These are phyloP conservation scores for Drosophila aff. DNA, from an alignment of 1,140 invertebrate species.

Conservation along the genomic window DNA sequence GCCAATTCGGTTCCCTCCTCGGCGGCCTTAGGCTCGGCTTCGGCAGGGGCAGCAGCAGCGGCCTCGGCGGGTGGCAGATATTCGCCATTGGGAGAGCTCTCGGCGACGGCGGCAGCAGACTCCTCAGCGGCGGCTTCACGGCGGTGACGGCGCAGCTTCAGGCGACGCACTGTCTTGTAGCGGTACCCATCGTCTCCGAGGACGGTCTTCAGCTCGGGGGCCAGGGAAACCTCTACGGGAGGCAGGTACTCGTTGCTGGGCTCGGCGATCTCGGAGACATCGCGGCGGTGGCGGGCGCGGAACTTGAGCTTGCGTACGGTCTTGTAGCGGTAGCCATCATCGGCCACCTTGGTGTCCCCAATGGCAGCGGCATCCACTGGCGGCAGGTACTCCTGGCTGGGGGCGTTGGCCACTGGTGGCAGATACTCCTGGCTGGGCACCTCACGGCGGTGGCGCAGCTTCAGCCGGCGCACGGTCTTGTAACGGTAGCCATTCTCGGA, in stretches of 20 bases:
- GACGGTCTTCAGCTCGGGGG: slow-evolving; percentile 72
- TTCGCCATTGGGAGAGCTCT: slow-evolving; percentile 60
- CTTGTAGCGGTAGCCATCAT: slow-evolving; percentile 73
- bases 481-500: slow-evolving; percentile 70
- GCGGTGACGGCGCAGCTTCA: slow-evolving; percentile 75
- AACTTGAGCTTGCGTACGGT: slow-evolving; percentile 62
- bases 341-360: slow-evolving; percentile 65
- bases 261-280: slow-evolving; percentile 72
- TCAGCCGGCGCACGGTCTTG: slow-evolving; percentile 68
- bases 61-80: slow-evolving; percentile 72
- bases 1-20: slow-evolving; percentile 71
- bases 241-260: slow-evolving; percentile 73
- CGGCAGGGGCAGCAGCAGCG: slow-evolving; percentile 16
- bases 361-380: slow-evolving; percentile 56
- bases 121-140: slow-evolving; percentile 59
- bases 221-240: slow-evolving; percentile 72
- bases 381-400: slow-evolving; percentile 67
- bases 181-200: slow-evolving; percentile 74
- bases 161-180: slow-evolving; percentile 76
- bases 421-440: slow-evolving; percentile 69
- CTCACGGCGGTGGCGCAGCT: slow-evolving; percentile 68
- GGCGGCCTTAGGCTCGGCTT: slow-evolving; percentile 41
- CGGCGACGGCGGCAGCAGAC: slow-evolving; percentile 49
- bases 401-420: slow-evolving; percentile 45
- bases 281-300: slow-evolving; percentile 74